A percentile compares a stretch with the other conserved stretches of the same genome.
These are phyloP conservation scores for Carduelis carduelis DNA, from an alignment of 2,797 vertebrate genomes.

Conservation along the genomic window DNA sequence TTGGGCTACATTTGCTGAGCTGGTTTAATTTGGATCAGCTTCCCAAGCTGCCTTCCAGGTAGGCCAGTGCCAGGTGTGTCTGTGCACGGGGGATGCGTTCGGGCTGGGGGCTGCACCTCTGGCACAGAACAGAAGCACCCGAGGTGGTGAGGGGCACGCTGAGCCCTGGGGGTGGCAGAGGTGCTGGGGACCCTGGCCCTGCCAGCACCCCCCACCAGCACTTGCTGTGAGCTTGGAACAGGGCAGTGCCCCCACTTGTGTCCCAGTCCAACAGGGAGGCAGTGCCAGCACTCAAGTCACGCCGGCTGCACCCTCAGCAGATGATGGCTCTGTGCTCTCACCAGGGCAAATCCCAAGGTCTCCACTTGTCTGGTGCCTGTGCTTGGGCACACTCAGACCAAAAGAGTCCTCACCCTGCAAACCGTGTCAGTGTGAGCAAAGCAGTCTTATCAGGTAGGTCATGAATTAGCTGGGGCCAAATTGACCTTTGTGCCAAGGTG, in stretches of 20 bases:
- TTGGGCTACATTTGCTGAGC: neutral
- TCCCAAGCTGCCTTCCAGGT: neutral
- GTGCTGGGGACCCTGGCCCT: neutral
- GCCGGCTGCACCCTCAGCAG: neutral
- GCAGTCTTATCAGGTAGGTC: neutral
- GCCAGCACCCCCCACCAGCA: neutral
- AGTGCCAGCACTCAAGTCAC: neutral
- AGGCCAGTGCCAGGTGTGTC: neutral
- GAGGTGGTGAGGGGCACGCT: fast-evolving
- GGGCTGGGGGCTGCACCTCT: neutral
- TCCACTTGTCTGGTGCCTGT: neutral
- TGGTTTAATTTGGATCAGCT: neutral
- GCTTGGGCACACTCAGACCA: neutral
- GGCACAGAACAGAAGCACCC: neutral
- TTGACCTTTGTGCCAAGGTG: neutral
- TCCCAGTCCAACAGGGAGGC: neutral
- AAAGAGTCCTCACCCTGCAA: fast-evolving
- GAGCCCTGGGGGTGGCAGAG: neutral
- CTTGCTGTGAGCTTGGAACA: neutral
- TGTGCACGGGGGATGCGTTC: neutral
- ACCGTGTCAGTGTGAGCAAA: neutral
- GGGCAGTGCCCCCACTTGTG: fast-evolving
- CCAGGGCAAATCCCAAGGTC: neutral
- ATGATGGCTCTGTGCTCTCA: neutral
- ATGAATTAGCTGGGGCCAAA: neutral